Conservation (phyloP, 2,888 invertebrate genomes). For the Theretra japonica region DNA sequence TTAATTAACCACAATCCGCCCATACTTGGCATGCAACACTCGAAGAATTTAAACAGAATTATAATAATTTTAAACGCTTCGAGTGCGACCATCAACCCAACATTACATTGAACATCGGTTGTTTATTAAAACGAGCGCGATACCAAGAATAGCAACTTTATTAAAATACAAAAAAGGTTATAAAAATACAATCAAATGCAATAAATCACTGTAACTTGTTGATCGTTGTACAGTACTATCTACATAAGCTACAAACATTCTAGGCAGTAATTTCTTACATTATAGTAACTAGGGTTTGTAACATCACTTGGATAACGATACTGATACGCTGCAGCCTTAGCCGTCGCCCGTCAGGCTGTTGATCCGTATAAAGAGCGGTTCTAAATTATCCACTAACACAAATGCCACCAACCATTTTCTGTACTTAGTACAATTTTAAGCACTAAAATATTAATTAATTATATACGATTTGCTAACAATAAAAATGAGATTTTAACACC, state of each 20-base stretch:
- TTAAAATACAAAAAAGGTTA: constrained; percentile 83
- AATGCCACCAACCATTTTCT: constrained; percentile 38
- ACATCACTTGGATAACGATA: constrained; percentile 58
- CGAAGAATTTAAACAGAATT: background rate
- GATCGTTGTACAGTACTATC: constrained; percentile 50
- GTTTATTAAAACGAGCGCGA: constrained; percentile 63
- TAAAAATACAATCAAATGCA: constrained; percentile 85
- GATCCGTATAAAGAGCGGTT: constrained; percentile 36
- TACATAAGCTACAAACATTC: constrained; percentile 63
- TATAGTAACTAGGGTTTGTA: constrained; percentile 55
- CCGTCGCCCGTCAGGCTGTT: constrained; percentile 21
- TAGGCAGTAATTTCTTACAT: constrained; percentile 64
- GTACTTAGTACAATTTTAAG: constrained; percentile 37
- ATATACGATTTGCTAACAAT: constrained; percentile 28
- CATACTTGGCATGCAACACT: constrained; percentile 11
- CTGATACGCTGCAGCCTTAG: constrained; percentile 35
- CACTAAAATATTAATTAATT: background rate
- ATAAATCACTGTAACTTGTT: constrained; percentile 80
- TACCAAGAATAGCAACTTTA: constrained; percentile 84
- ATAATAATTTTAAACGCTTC: background rate
- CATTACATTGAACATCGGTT: constrained; percentile 33
- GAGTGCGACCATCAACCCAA: constrained; percentile 31
- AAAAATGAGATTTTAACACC: constrained; percentile 23
- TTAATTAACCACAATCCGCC: constrained; percentile 29
- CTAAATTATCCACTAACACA: constrained; percentile 10